These are phyloP conservation scores for Falco novaeseelandiae DNA, from an alignment of 2,797 vertebrate genomes.

Conservation along the genomic window DNA sequence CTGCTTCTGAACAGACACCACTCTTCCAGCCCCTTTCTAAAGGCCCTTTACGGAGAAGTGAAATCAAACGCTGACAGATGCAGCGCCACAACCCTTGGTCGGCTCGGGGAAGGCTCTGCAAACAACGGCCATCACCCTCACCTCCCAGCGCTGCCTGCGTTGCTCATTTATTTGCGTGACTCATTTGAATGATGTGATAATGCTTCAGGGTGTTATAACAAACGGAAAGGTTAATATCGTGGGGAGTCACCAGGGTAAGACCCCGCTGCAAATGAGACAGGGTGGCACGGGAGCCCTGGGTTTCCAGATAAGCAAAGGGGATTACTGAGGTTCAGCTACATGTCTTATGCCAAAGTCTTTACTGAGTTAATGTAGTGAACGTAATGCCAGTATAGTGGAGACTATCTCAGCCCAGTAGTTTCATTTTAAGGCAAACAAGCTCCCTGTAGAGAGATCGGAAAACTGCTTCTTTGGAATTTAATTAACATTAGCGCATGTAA, in stretches of 20 bases:
- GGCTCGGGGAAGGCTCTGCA: neutral
- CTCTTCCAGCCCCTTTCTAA: neutral
- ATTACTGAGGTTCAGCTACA: conserved; percentile 51
- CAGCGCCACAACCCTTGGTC: neutral
- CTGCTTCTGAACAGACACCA: neutral
- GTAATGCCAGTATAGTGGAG: conserved; percentile 54
- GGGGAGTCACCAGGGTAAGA: neutral
- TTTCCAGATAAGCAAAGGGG: conserved; percentile 47
- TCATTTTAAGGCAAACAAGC: conserved; percentile 64
- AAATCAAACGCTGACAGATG: fast-evolving
- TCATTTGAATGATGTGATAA: neutral
- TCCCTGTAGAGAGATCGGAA: conserved; percentile 52
- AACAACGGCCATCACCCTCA: neutral
- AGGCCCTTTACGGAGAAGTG: neutral
- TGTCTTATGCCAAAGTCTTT: conserved; percentile 38
- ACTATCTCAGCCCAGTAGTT: conserved; percentile 59
- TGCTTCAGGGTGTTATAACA: neutral
- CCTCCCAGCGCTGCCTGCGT: neutral
- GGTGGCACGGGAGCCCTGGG: neutral
- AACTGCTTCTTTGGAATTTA: conserved; percentile 61
- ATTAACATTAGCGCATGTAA: conserved; percentile 43
- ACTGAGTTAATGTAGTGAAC: conserved; percentile 72
- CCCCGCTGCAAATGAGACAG: neutral
- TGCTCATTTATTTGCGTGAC: neutral
- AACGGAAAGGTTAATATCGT: neutral